Evolutionary conservation across 1,140 invertebrate genomes (phyloP), one percentile per base, ranked within the genome.

Genomic region (Nasonia vitripennis): DNA sequence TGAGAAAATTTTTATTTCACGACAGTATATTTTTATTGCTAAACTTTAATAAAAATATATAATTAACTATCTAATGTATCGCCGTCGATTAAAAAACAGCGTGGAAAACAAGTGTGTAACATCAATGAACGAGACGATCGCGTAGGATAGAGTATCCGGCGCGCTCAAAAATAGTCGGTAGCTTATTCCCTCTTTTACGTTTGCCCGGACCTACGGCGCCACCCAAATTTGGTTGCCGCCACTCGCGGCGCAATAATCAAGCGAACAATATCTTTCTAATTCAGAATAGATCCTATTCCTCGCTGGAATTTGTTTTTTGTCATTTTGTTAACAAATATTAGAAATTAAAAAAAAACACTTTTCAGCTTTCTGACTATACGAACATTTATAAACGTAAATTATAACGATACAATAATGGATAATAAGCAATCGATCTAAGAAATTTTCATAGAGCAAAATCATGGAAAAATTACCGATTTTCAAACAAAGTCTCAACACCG

Each of bases 191-290:
- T 82, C 75, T 73, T 81, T 86, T 48, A 51, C 71, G 70, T 23
- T 78, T 17, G 45, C 79, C 6, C 79, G 31, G 51, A 81, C 84
- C 87, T 87, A 83, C 87, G 86, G 86, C 87, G 86, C 91, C 88
- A 92, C 91, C 93, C 93, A 92, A 93, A 93, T 93, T 93, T 93
- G 92, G 93, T 91, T 89, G 89, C 91, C 90, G 90, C 89, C 86
- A 81, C 83, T 88, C n/a, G 31, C 62, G 48, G 37, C 62, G n/a
- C 0, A 70, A 0, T 14, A n/a, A n/a, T 41, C 74, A 20, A n/a
- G 31, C 20, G 9, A n/a, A 41, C 31, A 23, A 71, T 84, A 78
- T 84, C 74, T 45, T 23, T 85, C 78, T 75, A 55, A 70, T 85
- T 27, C 55, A 48, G 37, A 34, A 31, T 55, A 75, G 11, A 55